Evolutionary conservation across 2,797 vertebrate species (phyloP).

Genomic region (Pelodytes ibericus): DNA sequence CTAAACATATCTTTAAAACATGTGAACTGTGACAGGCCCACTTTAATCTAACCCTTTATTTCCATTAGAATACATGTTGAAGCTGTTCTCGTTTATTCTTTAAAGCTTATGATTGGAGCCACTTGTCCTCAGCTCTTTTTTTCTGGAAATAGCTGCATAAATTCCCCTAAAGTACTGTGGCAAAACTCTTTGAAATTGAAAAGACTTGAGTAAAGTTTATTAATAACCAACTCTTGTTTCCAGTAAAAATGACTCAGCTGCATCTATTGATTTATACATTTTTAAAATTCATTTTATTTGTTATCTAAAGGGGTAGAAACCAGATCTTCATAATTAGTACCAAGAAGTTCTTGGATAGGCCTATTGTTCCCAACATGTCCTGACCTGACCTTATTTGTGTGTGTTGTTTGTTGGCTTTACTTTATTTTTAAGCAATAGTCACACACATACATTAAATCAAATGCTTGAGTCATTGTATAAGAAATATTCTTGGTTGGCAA

Average conservation of each 20-base stretch:
- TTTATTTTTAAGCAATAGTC: too few relatives aligned
- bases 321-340: neutral
- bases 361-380: neutral
- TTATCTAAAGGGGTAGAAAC: neutral
- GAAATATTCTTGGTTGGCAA: too few relatives aligned
- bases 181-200: conserved; percentile 3
- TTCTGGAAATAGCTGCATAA: neutral
- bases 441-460: too few relatives aligned
- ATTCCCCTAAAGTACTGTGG: neutral
- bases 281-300: neutral
- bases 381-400: neutral
- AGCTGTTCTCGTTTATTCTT: neutral
- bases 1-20: too few relatives aligned
- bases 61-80: neutral
- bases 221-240: neutral
- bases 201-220: neutral
- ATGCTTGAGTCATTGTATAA: too few relatives aligned
- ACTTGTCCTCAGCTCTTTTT: neutral
- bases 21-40: too few relatives aligned
- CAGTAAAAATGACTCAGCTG: neutral
- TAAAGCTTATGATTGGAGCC: neutral
- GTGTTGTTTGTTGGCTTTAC: too few relatives aligned
- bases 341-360: neutral
- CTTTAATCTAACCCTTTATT: neutral
- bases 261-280: neutral